Percentiles rank a stretch among this genome's conserved stretches.
Evolutionary conservation across 2,797 vertebrate genomes (phyloP).

Genomic region (Arnoldichthys spilopterus): DNA sequence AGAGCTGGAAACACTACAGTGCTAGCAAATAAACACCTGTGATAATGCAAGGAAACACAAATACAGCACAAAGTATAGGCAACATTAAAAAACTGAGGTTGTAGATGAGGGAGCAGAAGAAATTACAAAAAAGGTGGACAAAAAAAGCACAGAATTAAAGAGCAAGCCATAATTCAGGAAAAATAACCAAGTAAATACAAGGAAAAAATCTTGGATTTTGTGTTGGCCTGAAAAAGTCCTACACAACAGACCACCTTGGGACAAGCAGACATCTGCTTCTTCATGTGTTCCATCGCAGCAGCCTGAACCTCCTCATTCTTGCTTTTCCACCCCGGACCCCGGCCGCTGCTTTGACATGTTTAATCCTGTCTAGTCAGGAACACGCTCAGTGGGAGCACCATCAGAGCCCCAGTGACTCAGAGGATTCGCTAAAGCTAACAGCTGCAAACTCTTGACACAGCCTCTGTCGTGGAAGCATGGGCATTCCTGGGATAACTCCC

Average conservation of each 20-base stretch:
- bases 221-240: constrained; percentile 4
- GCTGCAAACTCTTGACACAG: constrained; percentile 13
- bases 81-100: neutral
- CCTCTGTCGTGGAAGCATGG: constrained; percentile 21
- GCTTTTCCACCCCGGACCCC: neutral
- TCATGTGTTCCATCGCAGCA: constrained; percentile 13
- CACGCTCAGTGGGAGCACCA: constrained; percentile 9
- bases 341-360: constrained; percentile 24
- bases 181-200: neutral
- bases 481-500: constrained; percentile 33
- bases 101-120: neutral
- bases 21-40: constrained; percentile 47
- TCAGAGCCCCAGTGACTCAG: constrained; percentile 5
- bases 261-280: constrained; percentile 35
- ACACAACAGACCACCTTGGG: constrained; percentile 24
- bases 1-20: constrained; percentile 49
- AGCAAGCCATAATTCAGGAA: neutral
- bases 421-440: constrained; percentile 44
- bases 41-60: constrained; percentile 16
- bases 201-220: neutral
- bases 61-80: neutral
- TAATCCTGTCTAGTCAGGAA: constrained; percentile 22
- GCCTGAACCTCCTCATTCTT: constrained; percentile 15
- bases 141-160: neutral
- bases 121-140: neutral